phyloP scores from a whole-genome alignment of 2,888 invertebrate species.

The Plebejus argus region DNA sequence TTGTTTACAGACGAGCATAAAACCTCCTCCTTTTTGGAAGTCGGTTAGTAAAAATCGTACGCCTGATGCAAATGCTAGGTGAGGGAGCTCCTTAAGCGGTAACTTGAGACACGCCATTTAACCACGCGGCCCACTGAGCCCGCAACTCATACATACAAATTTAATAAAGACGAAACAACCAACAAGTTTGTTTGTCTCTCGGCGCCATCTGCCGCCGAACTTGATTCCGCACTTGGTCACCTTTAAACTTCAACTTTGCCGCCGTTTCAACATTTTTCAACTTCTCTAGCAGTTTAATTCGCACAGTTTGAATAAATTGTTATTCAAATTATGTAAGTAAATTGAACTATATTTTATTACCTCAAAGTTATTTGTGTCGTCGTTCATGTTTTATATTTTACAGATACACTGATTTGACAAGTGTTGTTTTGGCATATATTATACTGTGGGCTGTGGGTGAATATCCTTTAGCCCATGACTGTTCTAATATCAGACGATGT shows the following conservation, averaged over 20 bases:
- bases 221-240: slow-evolving; percentile 13
- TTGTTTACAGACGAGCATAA: too few species aligned
- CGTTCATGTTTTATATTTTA: too few species aligned
- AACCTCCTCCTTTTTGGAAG: too few species aligned
- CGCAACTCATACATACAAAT: slow-evolving; percentile 27
- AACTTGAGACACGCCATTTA: slow-evolving; percentile 33
- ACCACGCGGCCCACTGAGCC: slow-evolving; percentile 34
- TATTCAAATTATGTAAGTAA: too few species aligned
- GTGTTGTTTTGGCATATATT: too few species aligned
- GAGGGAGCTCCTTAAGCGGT: neutral
- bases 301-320: neutral
- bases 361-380: too few species aligned
- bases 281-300: neutral
- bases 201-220: slow-evolving; percentile 34
- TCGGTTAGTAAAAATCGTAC: neutral
- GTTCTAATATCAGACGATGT: too few species aligned
- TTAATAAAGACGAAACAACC: slow-evolving; percentile 31
- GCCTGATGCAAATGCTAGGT: neutral
- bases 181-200: slow-evolving; percentile 27
- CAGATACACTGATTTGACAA: too few species aligned
- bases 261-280: neutral
- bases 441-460: too few species aligned
- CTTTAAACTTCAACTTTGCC: neutral
- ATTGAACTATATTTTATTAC: too few species aligned
- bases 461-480: too few species aligned